A percentile compares a stretch with the other conserved stretches of the same genome.
Conservation (phyloP, 2,888 invertebrate species). For the Gymnocheta viridis region DNA sequence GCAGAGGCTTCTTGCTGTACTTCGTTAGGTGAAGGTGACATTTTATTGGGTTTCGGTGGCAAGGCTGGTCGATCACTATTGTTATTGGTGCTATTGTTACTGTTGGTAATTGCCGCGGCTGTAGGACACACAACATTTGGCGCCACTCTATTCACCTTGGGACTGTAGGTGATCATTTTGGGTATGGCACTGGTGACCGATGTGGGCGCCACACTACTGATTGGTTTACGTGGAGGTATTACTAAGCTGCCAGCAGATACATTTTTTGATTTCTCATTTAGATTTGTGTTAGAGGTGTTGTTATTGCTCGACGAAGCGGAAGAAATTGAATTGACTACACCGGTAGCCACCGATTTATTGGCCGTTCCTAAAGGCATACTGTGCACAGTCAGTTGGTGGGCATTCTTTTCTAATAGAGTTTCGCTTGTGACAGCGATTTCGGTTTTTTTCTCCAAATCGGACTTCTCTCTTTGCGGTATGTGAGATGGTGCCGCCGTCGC, state of each 20-base stretch:
- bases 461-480: slow-evolving; percentile 57
- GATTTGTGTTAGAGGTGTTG: slow-evolving; percentile 71
- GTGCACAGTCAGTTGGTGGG: slow-evolving; percentile 83
- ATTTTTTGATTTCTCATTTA: slow-evolving; percentile 79
- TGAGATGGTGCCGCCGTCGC: slow-evolving; percentile 15
- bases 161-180: slow-evolving; percentile 81
- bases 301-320: slow-evolving; percentile 68
- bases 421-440: slow-evolving; percentile 79
- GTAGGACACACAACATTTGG: slow-evolving; percentile 78
- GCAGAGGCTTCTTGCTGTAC: slow-evolving; percentile 39
- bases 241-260: slow-evolving; percentile 77
- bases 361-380: slow-evolving; percentile 83
- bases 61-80: slow-evolving; percentile 86
- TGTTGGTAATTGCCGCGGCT: slow-evolving; percentile 23
- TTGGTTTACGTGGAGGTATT: slow-evolving; percentile 88
- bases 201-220: slow-evolving; percentile 93
- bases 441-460: slow-evolving; percentile 71
- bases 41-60: slow-evolving; percentile 90
- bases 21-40: slow-evolving; percentile 81
- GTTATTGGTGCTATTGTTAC: slow-evolving; percentile 78
- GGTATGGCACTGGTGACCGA: slow-evolving; percentile 83
- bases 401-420: slow-evolving; percentile 77
- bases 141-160: slow-evolving; percentile 83
- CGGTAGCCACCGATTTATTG: slow-evolving; percentile 81
- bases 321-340: slow-evolving; percentile 76